Evolutionary conservation across 2,888 invertebrate species (phyloP), one percentile per base, ranked within the genome.

Genomic region (Acronicta leporina): DNA sequence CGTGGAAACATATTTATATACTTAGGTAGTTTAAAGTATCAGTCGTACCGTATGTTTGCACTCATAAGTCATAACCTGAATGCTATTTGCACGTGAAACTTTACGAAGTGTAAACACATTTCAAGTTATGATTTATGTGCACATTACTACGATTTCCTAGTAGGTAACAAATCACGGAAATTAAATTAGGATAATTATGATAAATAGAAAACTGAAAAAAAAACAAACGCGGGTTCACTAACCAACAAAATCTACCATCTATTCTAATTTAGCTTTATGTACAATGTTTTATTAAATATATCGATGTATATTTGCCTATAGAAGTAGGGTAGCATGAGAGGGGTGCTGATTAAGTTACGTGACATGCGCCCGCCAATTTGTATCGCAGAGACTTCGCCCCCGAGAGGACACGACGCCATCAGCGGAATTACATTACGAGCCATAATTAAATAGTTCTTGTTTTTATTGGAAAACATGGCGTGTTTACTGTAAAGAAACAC

Each of bases 351-450:
- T 91, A 87, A 92, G 91, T 94, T 93, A 93, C 85, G 86, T 86
- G 94, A 89, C 91, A 92, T 91, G 89, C 90, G 85, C 90, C 83
- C 87, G 88, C 89, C 92, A 93, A 93, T 93, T 92, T 92, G 92
- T 92, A 89, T 81, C 84, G 63, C 64, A 81, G 81, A 73, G 83
- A 73, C 83, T 73, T 78, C 82, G 76, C 82, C 82, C 82, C 80
- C 77, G 68, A 73, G 79, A 77, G 75, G 73, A 79, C 79, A 74
- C 73, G 58, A 67, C 66, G 62, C 87, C 85, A 86, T 88, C 87
- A 84, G 68, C 68, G 73, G 81, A 91, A 93, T 92, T 88, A 82
- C 81, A 87, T 92, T 93, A 90, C 80, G 77, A 70, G 69, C 67
- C 79, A 63, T 91, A 90, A 92, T 92, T 89, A 91, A 92, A 91